Evolutionary conservation across 2,888 invertebrate species (phyloP), one percentile per base, ranked within the genome.

Genomic region (Glomeris marginata): DNA sequence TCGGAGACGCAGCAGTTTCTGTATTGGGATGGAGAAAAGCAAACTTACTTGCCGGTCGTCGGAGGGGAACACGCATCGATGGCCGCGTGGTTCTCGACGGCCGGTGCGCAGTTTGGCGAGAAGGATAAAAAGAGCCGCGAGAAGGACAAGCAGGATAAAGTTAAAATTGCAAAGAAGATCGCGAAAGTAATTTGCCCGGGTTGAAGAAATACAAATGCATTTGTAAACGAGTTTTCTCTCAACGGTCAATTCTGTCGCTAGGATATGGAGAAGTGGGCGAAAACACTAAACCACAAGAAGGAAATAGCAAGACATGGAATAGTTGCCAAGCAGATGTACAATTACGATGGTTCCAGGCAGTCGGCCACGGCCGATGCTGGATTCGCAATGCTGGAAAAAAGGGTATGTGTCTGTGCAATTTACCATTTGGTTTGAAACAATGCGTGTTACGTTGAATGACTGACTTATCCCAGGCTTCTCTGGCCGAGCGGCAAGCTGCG

Each of bases 141-240:
- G 60, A 78, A 77, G 56, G 59, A 58, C 13, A 66, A 66, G 52
- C 51, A 84, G 53, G 92, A 92, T 60, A 92, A 94, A 71, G 92
- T 91, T 0, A 94, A 94, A 70, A 90, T 91, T 11, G 95, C 95
- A 4, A 94, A 95, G 65, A 91, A 92, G 67, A 94, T 95, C 58
- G 94, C 94, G 0, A 95, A 95, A 71, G 81, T 69, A 51, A 49
- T 56, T 47, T 18, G 33, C 36, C 4, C 28, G 28, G 28, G n/a
- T n/a, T n/a, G n/a, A n/a, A n/a, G n/a, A n/a, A n/a, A n/a, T n/a
- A n/a, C n/a, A n/a, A n/a, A n/a, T n/a, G n/a, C n/a, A n/a, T n/a
- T n/a, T n/a, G n/a, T n/a, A n/a, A n/a, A n/a, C n/a, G 37, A 3
- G 1, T 45, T 45, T 36, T 36, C 15, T 45, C 15, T 41, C 3